Percentiles rank a stretch among this genome's conserved stretches.
Evolutionary conservation across 2,888 invertebrate genomes (phyloP).

Genomic region (Augiades crinisus): DNA sequence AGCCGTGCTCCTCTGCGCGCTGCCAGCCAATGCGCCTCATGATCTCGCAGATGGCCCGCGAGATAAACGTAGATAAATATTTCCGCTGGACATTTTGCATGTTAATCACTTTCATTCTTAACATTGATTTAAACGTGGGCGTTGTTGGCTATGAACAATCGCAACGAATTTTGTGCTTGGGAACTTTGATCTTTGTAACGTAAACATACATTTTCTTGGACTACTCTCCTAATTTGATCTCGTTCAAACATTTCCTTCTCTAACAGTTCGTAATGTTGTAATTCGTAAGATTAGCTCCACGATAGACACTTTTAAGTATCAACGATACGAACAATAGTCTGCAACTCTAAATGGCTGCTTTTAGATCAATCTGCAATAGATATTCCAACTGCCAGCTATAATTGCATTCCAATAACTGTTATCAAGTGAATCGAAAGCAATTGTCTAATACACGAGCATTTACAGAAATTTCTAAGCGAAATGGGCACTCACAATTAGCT

Average conservation of each 20-base stretch:
- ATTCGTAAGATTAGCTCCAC: background rate
- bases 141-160: conserved; percentile 6
- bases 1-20: conserved; percentile 43
- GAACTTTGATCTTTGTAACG: conserved; percentile 6
- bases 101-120: conserved; percentile 21
- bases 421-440: conserved; percentile 26
- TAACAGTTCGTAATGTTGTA: background rate
- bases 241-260: background rate
- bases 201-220: conserved; percentile 1
- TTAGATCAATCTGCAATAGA: conserved; percentile 21
- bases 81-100: conserved; percentile 20
- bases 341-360: conserved; percentile 5
- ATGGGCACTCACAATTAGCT: conserved; percentile 65
- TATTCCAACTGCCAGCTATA: conserved; percentile 21
- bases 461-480: conserved; percentile 58
- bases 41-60: conserved; percentile 48
- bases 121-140: conserved; percentile 8
- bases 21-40: conserved; percentile 51
- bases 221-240: background rate
- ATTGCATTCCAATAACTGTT: conserved; percentile 24
- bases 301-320: background rate
- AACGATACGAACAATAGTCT: conserved; percentile 2
- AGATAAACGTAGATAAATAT: conserved; percentile 33
- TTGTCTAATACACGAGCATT: conserved; percentile 39
- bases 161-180: background rate